Evolutionary conservation across 2,888 invertebrate genomes (phyloP), one percentile per base, ranked within the genome.

Genomic region (Apoda limacodes): DNA sequence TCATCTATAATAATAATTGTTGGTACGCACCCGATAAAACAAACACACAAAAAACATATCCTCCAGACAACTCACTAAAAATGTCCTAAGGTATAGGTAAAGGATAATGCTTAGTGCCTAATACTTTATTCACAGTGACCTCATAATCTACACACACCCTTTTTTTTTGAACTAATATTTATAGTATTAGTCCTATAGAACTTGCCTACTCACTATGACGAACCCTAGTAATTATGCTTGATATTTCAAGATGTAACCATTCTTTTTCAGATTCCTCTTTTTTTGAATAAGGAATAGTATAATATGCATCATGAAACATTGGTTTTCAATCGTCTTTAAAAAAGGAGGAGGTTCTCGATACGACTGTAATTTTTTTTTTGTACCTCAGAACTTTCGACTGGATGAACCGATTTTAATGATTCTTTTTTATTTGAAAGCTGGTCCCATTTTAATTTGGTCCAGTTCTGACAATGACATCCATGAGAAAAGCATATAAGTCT

Each of bases 141-240:
- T n/a, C 22, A 22, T 30, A 40, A 29, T 40, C 40, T 9, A 24
- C 29, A 34, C 40, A 40, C 6, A 40, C 9, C 14, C 40, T 21
- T 10, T 37, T 19, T 9, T 19, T 25, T 30, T 31, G 20, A 24
- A 6, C 17, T 6, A 5, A 17, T 17, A 5, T 17, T 7, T 32
- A n/a, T n/a, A n/a, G n/a, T n/a, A n/a, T n/a, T 24, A 22, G 28
- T 6, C 23, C 32, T 24, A 28, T 32, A 1, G 32, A 28, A 17
- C 17, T 33, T 24, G 36, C 32, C 37, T 33, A 37, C 5, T 34
- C 19, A 26, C 33, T 30, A 24, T 37, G 25, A 22, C 26, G 26
- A 30, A 26, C 22, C 15, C 25, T 14, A 4, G 6, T 4, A 10
- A n/a, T 9, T 9, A 17, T 17, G 5, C 17, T 7, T 17, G 17